Evolutionary conservation across 2,797 vertebrate species (phyloP).

Genomic region (Intellagama lesueurii): DNA sequence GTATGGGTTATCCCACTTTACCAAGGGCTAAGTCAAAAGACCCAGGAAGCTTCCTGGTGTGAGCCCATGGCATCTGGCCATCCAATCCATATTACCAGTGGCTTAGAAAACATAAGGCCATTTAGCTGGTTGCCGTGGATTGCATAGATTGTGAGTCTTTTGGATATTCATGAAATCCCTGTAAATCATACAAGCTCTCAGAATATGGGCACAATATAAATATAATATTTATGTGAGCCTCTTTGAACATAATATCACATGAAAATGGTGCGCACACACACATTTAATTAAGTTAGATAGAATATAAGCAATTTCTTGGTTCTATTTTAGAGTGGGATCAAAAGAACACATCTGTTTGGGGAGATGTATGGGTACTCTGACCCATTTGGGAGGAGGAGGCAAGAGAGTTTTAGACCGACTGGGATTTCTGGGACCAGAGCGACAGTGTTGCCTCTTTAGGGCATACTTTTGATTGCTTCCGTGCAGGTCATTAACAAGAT

Average conservation of each 20-base stretch:
- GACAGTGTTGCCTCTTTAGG: background rate
- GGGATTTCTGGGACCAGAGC: background rate
- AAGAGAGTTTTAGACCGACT: too few relatives aligned
- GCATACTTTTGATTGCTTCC: constrained; percentile 27
- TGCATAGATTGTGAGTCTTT: background rate
- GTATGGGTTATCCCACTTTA: background rate
- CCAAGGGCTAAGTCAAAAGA: background rate
- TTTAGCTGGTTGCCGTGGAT: background rate
- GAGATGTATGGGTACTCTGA: background rate
- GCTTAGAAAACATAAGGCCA: background rate
- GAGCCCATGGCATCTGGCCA: background rate
- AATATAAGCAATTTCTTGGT: background rate
- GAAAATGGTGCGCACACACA: too few relatives aligned
- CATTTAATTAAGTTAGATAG: background rate
- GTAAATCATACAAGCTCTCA: background rate
- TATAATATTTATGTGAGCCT: background rate
- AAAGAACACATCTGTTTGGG: background rate
- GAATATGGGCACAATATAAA: background rate
- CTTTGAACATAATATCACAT: background rate
- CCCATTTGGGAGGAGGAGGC: background rate
- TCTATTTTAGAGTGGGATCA: background rate
- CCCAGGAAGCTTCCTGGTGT: background rate
- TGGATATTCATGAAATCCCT: background rate
- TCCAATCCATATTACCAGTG: background rate
- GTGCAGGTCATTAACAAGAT: constrained; percentile 86